A percentile compares a stretch with the other conserved stretches of the same genome.
Conservation (phyloP, 2,888 invertebrate genomes). For the Mythimna loreyi region DNA sequence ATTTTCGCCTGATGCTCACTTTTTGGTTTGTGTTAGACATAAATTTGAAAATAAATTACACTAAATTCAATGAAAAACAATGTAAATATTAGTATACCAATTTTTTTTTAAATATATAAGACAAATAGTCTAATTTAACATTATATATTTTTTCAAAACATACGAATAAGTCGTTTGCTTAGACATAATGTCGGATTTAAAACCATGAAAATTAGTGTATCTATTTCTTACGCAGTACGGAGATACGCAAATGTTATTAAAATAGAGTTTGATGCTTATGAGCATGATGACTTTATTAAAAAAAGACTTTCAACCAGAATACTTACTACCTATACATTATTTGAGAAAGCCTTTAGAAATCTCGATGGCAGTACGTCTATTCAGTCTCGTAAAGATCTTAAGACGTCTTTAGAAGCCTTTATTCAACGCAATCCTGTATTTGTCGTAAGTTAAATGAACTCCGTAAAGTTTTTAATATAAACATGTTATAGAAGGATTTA, state of each 20-base stretch:
- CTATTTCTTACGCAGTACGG: too few relatives aligned
- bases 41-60: too few relatives aligned
- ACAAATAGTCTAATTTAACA: too few relatives aligned
- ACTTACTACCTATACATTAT: constrained; percentile 27
- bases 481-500: constrained; percentile 29
- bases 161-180: too few relatives aligned
- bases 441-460: constrained; percentile 45
- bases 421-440: constrained; percentile 47
- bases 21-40: too few relatives aligned
- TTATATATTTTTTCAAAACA: too few relatives aligned
- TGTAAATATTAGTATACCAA: too few relatives aligned
- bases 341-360: constrained; percentile 43
- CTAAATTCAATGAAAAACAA: too few relatives aligned
- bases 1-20: too few relatives aligned
- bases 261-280: constrained; percentile 29
- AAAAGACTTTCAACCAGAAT: constrained; percentile 26
- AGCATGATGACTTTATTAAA: constrained; percentile 25
- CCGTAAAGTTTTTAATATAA: constrained; percentile 32
- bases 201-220: too few relatives aligned
- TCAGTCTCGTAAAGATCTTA: constrained; percentile 47
- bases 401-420: constrained; percentile 54
- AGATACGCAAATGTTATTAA: constrained; percentile 26
- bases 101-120: too few relatives aligned
- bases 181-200: too few relatives aligned
- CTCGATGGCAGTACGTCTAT: constrained; percentile 28